A percentile compares a stretch with the other conserved stretches of the same genome.
These are phyloP conservation scores for Notarius lentiginosus DNA, from an alignment of 2,113 vertebrate genomes.

Conservation along the genomic window DNA sequence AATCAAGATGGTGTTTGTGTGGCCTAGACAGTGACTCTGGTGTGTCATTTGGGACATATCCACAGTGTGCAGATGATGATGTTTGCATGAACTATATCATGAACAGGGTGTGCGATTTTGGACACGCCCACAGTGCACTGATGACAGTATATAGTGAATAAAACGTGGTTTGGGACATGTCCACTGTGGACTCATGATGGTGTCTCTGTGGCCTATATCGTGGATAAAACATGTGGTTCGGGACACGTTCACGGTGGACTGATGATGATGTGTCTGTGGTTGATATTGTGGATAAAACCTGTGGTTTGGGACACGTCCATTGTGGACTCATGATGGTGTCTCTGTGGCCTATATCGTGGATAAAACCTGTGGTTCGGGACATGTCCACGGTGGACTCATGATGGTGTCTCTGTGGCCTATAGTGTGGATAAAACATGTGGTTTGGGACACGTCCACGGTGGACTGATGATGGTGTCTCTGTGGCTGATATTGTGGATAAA, in stretches of 20 bases:
- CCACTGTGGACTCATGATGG: background rate
- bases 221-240: background rate
- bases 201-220: background rate
- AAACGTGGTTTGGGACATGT: background rate
- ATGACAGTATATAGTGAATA: background rate
- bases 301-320: too few relatives aligned
- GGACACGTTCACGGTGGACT: background rate
- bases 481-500: too few relatives aligned
- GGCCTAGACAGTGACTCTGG: background rate
- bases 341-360: background rate
- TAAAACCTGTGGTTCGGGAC: background rate
- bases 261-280: background rate
- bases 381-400: background rate
- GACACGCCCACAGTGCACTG: background rate
- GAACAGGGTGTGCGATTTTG: too few relatives aligned
- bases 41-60: background rate
- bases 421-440: background rate
- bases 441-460: too few relatives aligned
- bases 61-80: background rate
- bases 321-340: background rate
- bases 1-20: background rate
- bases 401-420: background rate
- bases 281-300: background rate
- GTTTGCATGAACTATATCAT: too few relatives aligned
- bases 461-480: too few relatives aligned